These are phyloP conservation scores for Apotomis turbidana DNA, from an alignment of 2,888 invertebrate species.

Conservation along the genomic window DNA sequence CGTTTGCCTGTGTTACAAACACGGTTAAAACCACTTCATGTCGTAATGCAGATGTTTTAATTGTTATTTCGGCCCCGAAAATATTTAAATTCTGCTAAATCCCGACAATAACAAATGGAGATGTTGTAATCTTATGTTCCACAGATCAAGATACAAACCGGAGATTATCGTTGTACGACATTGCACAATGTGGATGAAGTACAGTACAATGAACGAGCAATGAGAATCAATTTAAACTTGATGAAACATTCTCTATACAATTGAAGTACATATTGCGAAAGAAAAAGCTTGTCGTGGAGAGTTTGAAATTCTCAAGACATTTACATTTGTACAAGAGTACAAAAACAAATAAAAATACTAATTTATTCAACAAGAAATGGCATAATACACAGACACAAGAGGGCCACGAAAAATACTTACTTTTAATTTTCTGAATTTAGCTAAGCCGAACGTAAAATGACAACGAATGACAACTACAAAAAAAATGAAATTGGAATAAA, in stretches of 20 bases:
- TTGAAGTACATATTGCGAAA: constrained; percentile 21
- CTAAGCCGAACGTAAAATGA: too few species aligned
- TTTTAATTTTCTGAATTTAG: too few species aligned
- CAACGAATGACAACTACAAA: too few species aligned
- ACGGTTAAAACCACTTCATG: background rate
- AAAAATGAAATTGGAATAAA: background rate
- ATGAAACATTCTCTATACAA: constrained; percentile 24
- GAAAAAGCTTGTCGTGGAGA: constrained; percentile 9
- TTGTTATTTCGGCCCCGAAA: constrained; percentile 15
- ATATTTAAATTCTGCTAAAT: constrained; percentile 33
- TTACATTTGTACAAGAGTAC: background rate
- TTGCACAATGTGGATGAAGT: constrained; percentile 32
- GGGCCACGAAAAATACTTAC: too few species aligned
- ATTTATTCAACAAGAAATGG: too few species aligned
- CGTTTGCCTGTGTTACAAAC: too few species aligned
- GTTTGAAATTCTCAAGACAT: background rate
- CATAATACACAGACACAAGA: too few species aligned
- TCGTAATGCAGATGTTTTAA: background rate
- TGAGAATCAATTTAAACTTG: constrained; percentile 28
- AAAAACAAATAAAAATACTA: too few species aligned
- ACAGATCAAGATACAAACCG: constrained; percentile 38
- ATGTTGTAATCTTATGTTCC: constrained; percentile 36
- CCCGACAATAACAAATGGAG: constrained; percentile 29
- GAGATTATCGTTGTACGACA: constrained; percentile 32
- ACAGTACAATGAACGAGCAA: constrained; percentile 22